Evolutionary conservation across 2,797 vertebrate species (phyloP).

Genomic region (Chloroceryle amazona): DNA sequence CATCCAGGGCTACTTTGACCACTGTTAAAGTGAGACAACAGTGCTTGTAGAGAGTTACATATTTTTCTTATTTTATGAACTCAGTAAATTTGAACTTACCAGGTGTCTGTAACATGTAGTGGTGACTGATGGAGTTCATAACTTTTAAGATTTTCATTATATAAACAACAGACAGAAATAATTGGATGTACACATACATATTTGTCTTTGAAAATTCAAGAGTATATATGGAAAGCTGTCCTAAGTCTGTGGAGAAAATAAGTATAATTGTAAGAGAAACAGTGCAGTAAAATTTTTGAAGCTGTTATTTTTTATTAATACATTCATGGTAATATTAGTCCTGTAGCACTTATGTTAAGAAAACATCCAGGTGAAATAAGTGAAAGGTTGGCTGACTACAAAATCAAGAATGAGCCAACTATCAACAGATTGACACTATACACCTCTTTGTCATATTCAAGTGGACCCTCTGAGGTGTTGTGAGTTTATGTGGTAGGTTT

Average conservation of each 20-base stretch:
- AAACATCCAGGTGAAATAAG: not conserved
- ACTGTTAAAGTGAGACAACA: not conserved
- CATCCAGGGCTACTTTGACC: not conserved
- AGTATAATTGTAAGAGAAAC: not conserved
- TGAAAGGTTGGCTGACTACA: not conserved
- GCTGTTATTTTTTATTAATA: not conserved
- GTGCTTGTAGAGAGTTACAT: not conserved
- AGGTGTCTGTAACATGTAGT: not conserved
- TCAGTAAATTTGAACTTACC: not conserved
- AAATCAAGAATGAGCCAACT: not conserved
- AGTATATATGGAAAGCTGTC: not conserved
- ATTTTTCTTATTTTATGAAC: not conserved
- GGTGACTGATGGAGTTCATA: not conserved
- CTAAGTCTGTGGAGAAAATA: not conserved
- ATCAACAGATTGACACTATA: not conserved
- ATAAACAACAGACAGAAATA: not conserved
- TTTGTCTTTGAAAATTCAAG: not conserved
- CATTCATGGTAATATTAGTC: not conserved
- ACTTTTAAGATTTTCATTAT: not conserved
- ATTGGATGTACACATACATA: not conserved
- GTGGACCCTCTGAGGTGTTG: not conserved
- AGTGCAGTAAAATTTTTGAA: not conserved
- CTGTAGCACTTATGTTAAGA: not conserved
- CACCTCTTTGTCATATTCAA: not conserved
- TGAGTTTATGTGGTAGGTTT: not conserved